Conservation (phyloP, 2,888 invertebrate genomes). For the Leucoma salicis region DNA sequence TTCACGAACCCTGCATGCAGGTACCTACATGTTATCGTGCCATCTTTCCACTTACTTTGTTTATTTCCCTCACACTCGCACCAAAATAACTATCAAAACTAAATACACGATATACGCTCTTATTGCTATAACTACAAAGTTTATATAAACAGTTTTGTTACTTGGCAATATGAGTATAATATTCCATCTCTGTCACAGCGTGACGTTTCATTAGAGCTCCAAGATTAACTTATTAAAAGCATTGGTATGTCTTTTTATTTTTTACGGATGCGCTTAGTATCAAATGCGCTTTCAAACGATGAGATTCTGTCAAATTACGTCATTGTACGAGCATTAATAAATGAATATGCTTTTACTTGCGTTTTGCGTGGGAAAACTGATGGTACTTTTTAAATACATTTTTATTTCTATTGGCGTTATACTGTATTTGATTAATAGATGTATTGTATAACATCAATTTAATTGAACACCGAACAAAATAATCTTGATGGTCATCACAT, state of each 20-base stretch:
- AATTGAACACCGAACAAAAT: too few relatives aligned
- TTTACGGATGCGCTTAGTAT: slow-evolving; percentile 28
- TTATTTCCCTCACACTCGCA: slow-evolving; percentile 52
- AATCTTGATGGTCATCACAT: too few relatives aligned
- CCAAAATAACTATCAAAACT: slow-evolving; percentile 18
- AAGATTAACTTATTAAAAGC: slow-evolving; percentile 69
- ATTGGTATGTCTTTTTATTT: slow-evolving; percentile 38
- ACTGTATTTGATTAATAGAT: not conserved
- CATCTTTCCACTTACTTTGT: slow-evolving; percentile 56
- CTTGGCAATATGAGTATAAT: slow-evolving; percentile 25
- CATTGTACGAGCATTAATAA: slow-evolving; percentile 16
- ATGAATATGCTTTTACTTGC: slow-evolving; percentile 13
- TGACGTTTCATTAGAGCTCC: slow-evolving; percentile 67
- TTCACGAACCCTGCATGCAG: slow-evolving; percentile 51
- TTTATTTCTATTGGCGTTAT: not conserved
- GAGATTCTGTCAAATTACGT: slow-evolving; percentile 23
- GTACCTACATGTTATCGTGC: slow-evolving; percentile 58
- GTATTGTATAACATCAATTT: too few relatives aligned
- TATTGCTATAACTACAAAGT: not conserved
- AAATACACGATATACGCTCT: slow-evolving; percentile 7
- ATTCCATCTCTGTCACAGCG: slow-evolving; percentile 51
- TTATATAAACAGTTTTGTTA: slow-evolving; percentile 2
- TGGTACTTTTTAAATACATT: not conserved
- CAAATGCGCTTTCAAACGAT: slow-evolving; percentile 25
- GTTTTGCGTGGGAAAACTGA: slow-evolving; percentile 19